Evolutionary conservation across 1,140 invertebrate species (phyloP), one percentile per base, ranked within the genome.

Genomic region (Zaprionus camerounensis): DNA sequence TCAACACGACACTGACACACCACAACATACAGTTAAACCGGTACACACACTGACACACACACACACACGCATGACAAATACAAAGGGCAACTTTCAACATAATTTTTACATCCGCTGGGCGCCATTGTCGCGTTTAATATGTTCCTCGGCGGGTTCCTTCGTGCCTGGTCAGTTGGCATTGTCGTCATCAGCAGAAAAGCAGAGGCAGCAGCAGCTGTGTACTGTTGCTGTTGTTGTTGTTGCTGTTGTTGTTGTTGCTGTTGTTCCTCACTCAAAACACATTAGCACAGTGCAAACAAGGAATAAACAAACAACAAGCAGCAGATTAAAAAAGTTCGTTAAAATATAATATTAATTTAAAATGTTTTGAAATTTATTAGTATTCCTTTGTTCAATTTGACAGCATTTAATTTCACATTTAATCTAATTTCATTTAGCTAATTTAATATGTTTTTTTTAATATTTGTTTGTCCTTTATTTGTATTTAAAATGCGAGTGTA

Each of bases 41-140:
- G 36, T 55, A 36, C 62, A 64, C 68, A 55, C 28, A 63, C 22
- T 20, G 20, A 20, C 20, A 62, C 31, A 65, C 66, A n/a, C n/a
- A 46, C 53, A 65, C 24, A 57, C 58, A 63, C 34, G 53, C 36
- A 56, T 20, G 20, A 24, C 15, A 51, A 15, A 51, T 26, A 58
- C 15, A 46, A 34, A 46, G 53, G 57, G 46, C 61, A 79, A 88
- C 70, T 85, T 90, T 75, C 81, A 82, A 82, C 85, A 90, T 90
- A 85, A 88, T 88, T 88, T 91, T 82, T 70, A 88, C 85, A 81
- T 88, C 81, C 85, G 78, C 66, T 71, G 65, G 85, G 79, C 85
- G 81, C 85, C 85, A 88, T 90, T 88, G 71, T 84, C 84, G 78
- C 74, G 66, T 68, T 84, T 81, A 84, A 79, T 84, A 88, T 72